Percentiles rank a stretch among this genome's conserved stretches.
These are phyloP conservation scores for Alcis repandata DNA, from an alignment of 2,888 invertebrate species.

Conservation along the genomic window DNA sequence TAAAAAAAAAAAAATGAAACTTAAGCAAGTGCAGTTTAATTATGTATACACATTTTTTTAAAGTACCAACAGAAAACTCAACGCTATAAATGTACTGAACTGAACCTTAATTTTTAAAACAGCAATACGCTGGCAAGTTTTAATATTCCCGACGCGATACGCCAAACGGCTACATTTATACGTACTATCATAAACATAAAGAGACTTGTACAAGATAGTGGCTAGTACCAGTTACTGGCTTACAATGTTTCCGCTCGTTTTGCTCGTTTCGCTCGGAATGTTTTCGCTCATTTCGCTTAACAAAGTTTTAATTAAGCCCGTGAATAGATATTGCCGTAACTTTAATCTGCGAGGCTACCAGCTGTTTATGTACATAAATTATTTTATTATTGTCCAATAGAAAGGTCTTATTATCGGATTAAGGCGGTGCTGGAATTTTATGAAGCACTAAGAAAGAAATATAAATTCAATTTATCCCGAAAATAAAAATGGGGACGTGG, in stretches of 20 bases:
- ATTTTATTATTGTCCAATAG: constrained; percentile 27
- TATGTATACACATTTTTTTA: not conserved
- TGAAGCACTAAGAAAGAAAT: constrained; percentile 13
- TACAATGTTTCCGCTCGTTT: constrained; percentile 37
- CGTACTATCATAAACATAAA: constrained; percentile 52
- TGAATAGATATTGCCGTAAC: constrained; percentile 31
- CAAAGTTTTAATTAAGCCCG: constrained; percentile 36
- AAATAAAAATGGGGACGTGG: not conserved
- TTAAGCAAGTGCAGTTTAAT: not conserved
- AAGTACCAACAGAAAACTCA: not conserved
- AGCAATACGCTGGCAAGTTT: constrained; percentile 41
- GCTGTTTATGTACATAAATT: constrained; percentile 31
- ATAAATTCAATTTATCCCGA: constrained; percentile 3
- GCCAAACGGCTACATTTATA: constrained; percentile 66
- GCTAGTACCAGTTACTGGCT: constrained; percentile 31
- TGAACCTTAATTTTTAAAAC: constrained; percentile 40
- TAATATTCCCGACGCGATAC: constrained; percentile 56
- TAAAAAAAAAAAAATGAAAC: too few species aligned
- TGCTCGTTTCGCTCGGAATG: constrained; percentile 26
- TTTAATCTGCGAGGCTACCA: constrained; percentile 28
- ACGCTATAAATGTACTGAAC: constrained; percentile 30
- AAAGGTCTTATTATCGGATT: constrained; percentile 21
- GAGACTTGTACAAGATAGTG: constrained; percentile 45
- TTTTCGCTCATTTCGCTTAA: constrained; percentile 33
- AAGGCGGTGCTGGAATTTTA: constrained; percentile 10